phyloP scores from a whole-genome alignment of 2,797 vertebrate species.

The Poecilia picta region DNA sequence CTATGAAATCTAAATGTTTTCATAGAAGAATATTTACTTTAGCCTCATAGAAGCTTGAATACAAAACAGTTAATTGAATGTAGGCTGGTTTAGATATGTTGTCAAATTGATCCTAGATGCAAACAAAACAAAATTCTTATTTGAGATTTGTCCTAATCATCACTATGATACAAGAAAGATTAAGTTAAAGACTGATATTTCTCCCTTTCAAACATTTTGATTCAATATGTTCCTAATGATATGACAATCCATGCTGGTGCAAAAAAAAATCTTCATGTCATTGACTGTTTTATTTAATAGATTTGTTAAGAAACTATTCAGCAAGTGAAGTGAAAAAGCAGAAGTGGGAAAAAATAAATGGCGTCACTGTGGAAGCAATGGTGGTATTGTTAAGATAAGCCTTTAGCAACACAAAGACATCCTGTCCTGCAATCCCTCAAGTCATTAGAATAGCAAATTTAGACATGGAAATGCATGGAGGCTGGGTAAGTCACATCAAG shows the following conservation, averaged over 20 bases:
- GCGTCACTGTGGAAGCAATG: conserved; percentile 3
- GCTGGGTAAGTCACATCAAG: background rate
- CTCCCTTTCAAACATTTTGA: background rate
- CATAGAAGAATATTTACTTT: background rate
- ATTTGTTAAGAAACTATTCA: background rate
- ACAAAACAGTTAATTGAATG: background rate
- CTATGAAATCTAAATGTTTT: background rate
- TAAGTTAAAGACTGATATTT: background rate
- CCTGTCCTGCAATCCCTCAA: conserved; percentile 28
- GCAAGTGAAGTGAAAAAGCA: background rate
- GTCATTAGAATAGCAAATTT: conserved; percentile 66
- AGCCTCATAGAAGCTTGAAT: background rate
- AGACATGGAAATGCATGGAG: conserved; percentile 34
- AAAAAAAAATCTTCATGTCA: background rate
- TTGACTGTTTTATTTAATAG: background rate
- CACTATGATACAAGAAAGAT: background rate
- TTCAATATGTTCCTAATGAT: background rate
- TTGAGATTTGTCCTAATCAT: background rate
- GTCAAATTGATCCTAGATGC: background rate
- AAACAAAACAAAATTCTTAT: background rate
- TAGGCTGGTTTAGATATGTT: background rate
- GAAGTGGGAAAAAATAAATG: background rate
- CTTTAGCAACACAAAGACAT: conserved; percentile 48
- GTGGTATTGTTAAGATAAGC: conserved; percentile 39
- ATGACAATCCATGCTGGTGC: background rate